Evolutionary conservation across 2,888 invertebrate species (phyloP).

Genomic region (Sinhomidia bicolor): DNA sequence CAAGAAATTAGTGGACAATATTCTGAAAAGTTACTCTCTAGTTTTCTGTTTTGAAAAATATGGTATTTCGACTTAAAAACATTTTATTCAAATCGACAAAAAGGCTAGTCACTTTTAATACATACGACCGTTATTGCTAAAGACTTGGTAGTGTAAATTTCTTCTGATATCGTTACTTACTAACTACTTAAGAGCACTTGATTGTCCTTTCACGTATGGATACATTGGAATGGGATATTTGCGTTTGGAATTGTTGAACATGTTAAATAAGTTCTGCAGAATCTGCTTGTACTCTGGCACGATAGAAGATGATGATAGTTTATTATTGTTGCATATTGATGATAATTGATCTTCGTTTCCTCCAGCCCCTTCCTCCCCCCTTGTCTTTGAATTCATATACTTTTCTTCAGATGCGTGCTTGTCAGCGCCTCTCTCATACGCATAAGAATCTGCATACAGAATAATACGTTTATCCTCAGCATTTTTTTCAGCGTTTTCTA

Average conservation of each 20-base stretch:
- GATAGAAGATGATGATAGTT: constrained; percentile 61
- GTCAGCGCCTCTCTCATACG: too few relatives aligned
- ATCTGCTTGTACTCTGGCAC: constrained; percentile 78
- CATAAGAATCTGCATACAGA: too few relatives aligned
- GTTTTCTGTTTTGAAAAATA: constrained; percentile 13
- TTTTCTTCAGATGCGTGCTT: neutral
- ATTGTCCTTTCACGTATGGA: constrained; percentile 75
- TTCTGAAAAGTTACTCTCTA: neutral
- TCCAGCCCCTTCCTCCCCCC: neutral
- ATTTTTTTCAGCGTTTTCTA: constrained; percentile 23
- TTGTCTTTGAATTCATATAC: neutral
- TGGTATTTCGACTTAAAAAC: constrained; percentile 42
- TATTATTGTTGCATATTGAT: constrained; percentile 44
- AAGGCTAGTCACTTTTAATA: constrained; percentile 48
- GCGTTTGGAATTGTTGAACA: constrained; percentile 77
- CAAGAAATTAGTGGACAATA: neutral
- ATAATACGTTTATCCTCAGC: too few relatives aligned
- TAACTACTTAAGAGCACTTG: constrained; percentile 70
- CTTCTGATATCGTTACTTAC: constrained; percentile 10
- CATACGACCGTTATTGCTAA: constrained; percentile 44
- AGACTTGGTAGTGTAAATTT: neutral
- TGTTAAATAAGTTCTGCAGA: constrained; percentile 76
- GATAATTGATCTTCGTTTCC: constrained; percentile 11
- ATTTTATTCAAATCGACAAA: neutral
- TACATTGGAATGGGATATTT: constrained; percentile 77